Evolutionary conservation across 2,888 invertebrate species (phyloP).

Genomic region (Tetragnatha montana): DNA sequence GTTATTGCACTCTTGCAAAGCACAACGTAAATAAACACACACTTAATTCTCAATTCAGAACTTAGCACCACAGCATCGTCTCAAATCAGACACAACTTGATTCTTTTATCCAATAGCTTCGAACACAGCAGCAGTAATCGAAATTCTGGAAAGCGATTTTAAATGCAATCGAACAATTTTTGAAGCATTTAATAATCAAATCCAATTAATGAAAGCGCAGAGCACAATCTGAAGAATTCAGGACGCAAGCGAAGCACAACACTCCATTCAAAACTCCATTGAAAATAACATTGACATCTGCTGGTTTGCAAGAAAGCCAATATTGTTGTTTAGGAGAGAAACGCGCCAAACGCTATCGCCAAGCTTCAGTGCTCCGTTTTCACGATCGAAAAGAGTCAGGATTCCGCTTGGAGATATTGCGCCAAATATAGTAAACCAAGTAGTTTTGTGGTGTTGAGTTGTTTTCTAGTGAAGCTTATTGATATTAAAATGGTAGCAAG

Average conservation of each 20-base stretch:
- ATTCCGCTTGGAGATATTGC: not conserved
- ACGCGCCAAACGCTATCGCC: slow-evolving; percentile 7
- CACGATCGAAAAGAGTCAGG: no score
- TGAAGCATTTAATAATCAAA: not conserved
- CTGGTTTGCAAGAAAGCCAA: slow-evolving; percentile 21
- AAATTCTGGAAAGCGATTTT: not conserved
- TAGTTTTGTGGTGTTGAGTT: slow-evolving; percentile 23
- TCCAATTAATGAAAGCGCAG: not conserved
- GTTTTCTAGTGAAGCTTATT: not conserved
- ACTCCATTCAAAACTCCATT: slow-evolving; percentile 25
- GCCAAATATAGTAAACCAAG: slow-evolving; percentile 26
- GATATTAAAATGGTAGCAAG: no score
- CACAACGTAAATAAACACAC: not conserved
- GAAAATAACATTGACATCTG: slow-evolving; percentile 39
- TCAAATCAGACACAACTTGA: not conserved
- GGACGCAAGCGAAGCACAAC: not conserved
- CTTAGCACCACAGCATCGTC: not conserved
- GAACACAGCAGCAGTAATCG: not conserved
- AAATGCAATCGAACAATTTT: not conserved
- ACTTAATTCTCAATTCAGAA: not conserved
- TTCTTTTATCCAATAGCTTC: not conserved
- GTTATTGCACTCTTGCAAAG: not conserved
- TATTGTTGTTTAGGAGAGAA: slow-evolving; percentile 29
- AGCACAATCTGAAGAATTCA: not conserved
- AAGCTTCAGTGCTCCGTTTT: not conserved